Percentiles rank a stretch among this genome's conserved stretches.
phyloP scores from a whole-genome alignment of 1,140 invertebrate species.

The Episyrphus balteatus region DNA sequence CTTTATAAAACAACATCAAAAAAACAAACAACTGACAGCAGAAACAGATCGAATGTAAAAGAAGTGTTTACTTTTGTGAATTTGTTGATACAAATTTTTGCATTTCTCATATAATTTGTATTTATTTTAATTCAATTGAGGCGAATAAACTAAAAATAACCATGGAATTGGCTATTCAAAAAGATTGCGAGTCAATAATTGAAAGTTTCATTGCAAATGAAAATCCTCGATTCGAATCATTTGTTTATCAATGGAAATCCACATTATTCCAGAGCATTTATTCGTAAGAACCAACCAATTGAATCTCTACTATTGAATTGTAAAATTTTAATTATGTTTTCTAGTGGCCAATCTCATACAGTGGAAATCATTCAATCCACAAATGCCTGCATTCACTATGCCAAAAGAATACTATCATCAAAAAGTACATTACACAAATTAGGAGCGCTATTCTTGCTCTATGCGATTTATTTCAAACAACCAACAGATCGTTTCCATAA shows the following conservation, averaged over 20 bases:
- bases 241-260: slow-evolving; percentile 19
- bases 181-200: slow-evolving; percentile 5
- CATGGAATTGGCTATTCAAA: slow-evolving; percentile 7
- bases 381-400: not conserved
- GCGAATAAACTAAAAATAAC: too few species aligned
- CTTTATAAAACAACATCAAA: too few species aligned
- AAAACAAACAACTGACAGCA: too few species aligned
- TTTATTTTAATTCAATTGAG: too few species aligned
- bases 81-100: too few species aligned
- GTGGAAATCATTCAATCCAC: slow-evolving; percentile 13
- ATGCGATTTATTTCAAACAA: slow-evolving; percentile 28
- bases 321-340: slow-evolving; percentile 19
- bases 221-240: slow-evolving; percentile 11
- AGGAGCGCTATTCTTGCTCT: slow-evolving; percentile 20
- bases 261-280: slow-evolving; percentile 22
- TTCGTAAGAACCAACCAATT: slow-evolving; percentile 18
- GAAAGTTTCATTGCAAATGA: not conserved
- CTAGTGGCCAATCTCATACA: slow-evolving; percentile 19
- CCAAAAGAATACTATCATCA: not conserved
- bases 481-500: slow-evolving; percentile 23
- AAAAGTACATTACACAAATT: slow-evolving; percentile 1
- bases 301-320: slow-evolving; percentile 26
- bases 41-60: too few species aligned
- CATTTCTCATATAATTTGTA: too few species aligned
- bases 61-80: too few species aligned